phyloP scores from a whole-genome alignment of 2,797 vertebrate genomes.

The Gastrophryne carolinensis region DNA sequence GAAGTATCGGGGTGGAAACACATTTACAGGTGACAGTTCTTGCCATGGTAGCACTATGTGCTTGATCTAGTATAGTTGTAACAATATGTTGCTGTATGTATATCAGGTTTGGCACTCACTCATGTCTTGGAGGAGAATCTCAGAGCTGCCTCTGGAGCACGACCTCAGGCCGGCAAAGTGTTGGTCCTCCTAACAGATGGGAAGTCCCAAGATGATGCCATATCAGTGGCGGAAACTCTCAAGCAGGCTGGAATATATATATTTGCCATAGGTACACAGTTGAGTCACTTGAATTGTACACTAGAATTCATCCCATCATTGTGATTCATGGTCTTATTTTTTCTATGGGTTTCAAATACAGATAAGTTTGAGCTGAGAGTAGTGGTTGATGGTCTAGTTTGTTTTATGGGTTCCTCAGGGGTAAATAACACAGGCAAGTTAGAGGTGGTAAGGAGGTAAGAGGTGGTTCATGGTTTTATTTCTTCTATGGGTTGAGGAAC shows the following conservation, averaged over 20 bases:
- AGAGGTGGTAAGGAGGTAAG: no score
- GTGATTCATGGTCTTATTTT: no score
- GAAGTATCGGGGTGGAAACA: slow-evolving; percentile 90
- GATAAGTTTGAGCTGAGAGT: no score
- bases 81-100: background rate
- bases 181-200: slow-evolving; percentile 88
- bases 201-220: slow-evolving; percentile 91
- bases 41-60: no score
- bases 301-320: no score
- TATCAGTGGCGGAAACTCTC: slow-evolving; percentile 72
- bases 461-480: no score
- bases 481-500: no score
- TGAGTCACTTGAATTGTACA: no score
- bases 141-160: slow-evolving; percentile 71
- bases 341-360: no score
- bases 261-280: slow-evolving; percentile 92
- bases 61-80: background rate
- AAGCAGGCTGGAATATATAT: slow-evolving; percentile 83
- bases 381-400: no score
- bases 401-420: no score
- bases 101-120: slow-evolving; percentile 87
- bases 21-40: slow-evolving; percentile 80
- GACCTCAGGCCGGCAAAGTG: slow-evolving; percentile 70
- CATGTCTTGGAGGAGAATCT: slow-evolving; percentile 88
- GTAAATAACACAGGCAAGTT: slow-evolving; percentile 92